phyloP scores from a whole-genome alignment of 2,888 invertebrate species.

The Lasioglossum zephyrum region DNA sequence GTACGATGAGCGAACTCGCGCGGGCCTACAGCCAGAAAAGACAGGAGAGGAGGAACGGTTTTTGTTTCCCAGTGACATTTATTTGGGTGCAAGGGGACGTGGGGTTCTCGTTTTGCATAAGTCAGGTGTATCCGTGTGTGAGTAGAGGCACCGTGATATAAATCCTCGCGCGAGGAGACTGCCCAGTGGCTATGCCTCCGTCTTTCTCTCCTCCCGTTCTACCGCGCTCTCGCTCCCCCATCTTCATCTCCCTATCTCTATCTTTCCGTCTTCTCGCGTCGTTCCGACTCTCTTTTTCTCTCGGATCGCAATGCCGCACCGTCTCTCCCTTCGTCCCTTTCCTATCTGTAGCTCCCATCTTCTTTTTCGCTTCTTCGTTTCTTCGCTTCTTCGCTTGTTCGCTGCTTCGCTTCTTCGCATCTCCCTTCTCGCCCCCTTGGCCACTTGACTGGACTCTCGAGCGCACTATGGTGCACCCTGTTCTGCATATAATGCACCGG shows the following conservation, averaged over 20 bases:
- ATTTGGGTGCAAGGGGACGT: slow-evolving; percentile 79
- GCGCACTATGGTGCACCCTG: slow-evolving; percentile 81
- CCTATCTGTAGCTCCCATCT: slow-evolving; percentile 54
- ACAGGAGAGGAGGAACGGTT: slow-evolving; percentile 72
- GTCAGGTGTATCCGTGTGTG: slow-evolving; percentile 80
- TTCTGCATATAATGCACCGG: slow-evolving; percentile 83
- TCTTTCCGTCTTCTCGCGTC: slow-evolving; percentile 40
- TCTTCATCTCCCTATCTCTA: slow-evolving; percentile 52
- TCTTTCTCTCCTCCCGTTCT: slow-evolving; percentile 49
- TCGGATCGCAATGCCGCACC: slow-evolving; percentile 46
- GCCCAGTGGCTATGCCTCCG: slow-evolving; percentile 77
- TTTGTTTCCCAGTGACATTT: slow-evolving; percentile 83
- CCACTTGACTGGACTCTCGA: slow-evolving; percentile 65
- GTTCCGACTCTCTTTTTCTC: slow-evolving; percentile 48
- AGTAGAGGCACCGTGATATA: slow-evolving; percentile 80
- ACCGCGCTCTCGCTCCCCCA: slow-evolving; percentile 25
- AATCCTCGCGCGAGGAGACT: slow-evolving; percentile 79
- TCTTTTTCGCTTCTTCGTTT: slow-evolving; percentile 45
- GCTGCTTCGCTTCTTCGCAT: slow-evolving; percentile 58
- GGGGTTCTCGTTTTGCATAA: slow-evolving; percentile 82
- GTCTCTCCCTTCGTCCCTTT: slow-evolving; percentile 44
- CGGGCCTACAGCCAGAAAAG: slow-evolving; percentile 63
- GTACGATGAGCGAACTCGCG: slow-evolving; percentile 57
- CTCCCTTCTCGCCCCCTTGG: slow-evolving; percentile 54
- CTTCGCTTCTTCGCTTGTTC: slow-evolving; percentile 48